Evolutionary conservation across 2,113 vertebrate genomes (phyloP), one percentile per base, ranked within the genome.

Genomic region (Crotalus viridis): DNA sequence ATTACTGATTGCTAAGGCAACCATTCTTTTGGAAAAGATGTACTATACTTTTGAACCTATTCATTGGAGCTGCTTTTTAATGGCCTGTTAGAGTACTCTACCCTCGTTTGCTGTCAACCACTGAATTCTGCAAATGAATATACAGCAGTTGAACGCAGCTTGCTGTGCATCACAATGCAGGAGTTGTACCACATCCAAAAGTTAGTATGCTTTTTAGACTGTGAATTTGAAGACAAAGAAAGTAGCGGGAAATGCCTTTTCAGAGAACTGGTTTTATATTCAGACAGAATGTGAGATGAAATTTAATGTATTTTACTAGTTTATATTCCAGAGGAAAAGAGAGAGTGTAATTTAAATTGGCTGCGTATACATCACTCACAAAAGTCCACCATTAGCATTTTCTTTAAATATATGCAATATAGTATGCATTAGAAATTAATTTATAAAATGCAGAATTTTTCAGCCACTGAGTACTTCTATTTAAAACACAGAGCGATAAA

Each of bases 301-400:
- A 95, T 94, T 95, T 94, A 96, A 97, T 97, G 95, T 56, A 91
- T 95, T 94, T 96, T 96, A 94, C 95, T 96, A 95, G 93, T 93
- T 94, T 96, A 90, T 91, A 90, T 93, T 87, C 87, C 54, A 88
- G 87, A 48, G 46, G 94, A 94, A 97, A 94, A 95, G 94, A 90
- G 94, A 93, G 3, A 74, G 33, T 94, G 93, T 93, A 55, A 92
- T 93, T 94, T 92, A 92, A 94, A 93, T 96, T n/a, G 61, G 1
- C 15, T 91, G 94, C 61, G 93, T 94, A 95, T 94, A 94, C 95
- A 96, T 95, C 94, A 95, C 96, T 96, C 95, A 96, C 94, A 96
- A 95, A 96, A 93, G 94, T 91, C 87, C 95, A 43, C 96, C 91
- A 97, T 97, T 97, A 97, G 95, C 96, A 97, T 97, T 97, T 97